Evolutionary conservation across 2,797 vertebrate species (phyloP).

Genomic region (Ceryle rudis): DNA sequence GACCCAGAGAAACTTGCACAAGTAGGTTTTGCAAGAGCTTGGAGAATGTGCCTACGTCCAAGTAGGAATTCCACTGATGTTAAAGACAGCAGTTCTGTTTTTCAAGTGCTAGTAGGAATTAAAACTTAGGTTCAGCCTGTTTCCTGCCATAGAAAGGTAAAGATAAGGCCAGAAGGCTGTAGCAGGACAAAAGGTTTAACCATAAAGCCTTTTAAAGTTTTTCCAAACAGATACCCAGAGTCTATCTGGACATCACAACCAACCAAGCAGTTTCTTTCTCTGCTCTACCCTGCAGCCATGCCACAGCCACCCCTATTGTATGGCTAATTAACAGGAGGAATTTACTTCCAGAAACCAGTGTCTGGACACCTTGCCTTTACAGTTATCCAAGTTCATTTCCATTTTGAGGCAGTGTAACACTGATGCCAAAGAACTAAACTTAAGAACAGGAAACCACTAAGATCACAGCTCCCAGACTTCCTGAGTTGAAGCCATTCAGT

Average conservation of each 20-base stretch:
- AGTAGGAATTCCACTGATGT: background rate
- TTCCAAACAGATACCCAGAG: background rate
- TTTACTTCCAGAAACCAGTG: background rate
- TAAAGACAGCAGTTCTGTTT: background rate
- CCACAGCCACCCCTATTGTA: background rate
- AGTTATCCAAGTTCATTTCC: background rate
- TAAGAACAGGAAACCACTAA: background rate
- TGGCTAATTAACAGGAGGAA: accelerated
- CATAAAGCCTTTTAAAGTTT: background rate
- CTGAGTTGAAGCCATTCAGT: background rate
- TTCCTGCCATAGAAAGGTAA: background rate
- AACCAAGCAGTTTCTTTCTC: background rate
- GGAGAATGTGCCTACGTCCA: background rate
- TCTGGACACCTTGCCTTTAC: background rate
- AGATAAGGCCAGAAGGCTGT: background rate
- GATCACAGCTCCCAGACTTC: background rate
- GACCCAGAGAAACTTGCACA: background rate
- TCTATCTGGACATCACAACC: background rate
- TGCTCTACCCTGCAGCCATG: background rate
- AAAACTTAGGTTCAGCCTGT: background rate
- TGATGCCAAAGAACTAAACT: background rate
- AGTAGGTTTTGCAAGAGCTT: background rate
- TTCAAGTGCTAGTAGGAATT: background rate
- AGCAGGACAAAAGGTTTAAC: background rate
- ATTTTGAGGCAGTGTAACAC: background rate